Percentiles rank a stretch among this genome's conserved stretches.
phyloP scores from a whole-genome alignment of 1,140 invertebrate species.

The Conus ventricosus region DNA sequence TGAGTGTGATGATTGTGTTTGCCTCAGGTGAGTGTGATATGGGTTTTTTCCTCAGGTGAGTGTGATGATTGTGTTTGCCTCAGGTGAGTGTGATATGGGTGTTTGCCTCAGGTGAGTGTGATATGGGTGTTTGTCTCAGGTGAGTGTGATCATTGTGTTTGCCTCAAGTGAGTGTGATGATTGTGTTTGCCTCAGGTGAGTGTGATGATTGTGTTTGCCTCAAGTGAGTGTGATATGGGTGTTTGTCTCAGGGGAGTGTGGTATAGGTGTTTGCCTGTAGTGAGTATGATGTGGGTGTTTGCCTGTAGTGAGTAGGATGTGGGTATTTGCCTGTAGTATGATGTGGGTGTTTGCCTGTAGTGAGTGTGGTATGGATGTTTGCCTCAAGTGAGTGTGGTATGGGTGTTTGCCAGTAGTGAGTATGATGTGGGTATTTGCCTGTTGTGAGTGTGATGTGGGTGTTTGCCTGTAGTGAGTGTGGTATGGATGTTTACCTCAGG shows the following conservation, averaged over 20 bases:
- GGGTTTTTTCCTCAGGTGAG: constrained; percentile 59
- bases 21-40: constrained; percentile 78
- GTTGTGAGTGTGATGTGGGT: constrained; percentile 78
- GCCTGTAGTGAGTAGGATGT: constrained; percentile 67
- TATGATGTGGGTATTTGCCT: neutral
- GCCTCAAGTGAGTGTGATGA: constrained; percentile 67
- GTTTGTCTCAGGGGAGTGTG: neutral
- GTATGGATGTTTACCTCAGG: no score
- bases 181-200: constrained; percentile 8
- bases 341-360: constrained; percentile 70
- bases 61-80: no score
- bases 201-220: constrained; percentile 78
- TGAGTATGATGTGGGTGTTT: constrained; percentile 83
- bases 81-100: constrained; percentile 78
- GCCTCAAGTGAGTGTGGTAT: constrained; percentile 78
- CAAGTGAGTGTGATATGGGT: neutral
- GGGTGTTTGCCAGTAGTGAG: constrained; percentile 79
- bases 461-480: neutral
- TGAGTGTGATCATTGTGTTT: constrained; percentile 83
- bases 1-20: neutral
- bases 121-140: no score
- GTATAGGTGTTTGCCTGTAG: no score
- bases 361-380: neutral
- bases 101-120: neutral
- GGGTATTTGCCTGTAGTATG: constrained; percentile 75